These are phyloP conservation scores for Galbula dea DNA, from an alignment of 2,113 vertebrate genomes.

Conservation along the genomic window DNA sequence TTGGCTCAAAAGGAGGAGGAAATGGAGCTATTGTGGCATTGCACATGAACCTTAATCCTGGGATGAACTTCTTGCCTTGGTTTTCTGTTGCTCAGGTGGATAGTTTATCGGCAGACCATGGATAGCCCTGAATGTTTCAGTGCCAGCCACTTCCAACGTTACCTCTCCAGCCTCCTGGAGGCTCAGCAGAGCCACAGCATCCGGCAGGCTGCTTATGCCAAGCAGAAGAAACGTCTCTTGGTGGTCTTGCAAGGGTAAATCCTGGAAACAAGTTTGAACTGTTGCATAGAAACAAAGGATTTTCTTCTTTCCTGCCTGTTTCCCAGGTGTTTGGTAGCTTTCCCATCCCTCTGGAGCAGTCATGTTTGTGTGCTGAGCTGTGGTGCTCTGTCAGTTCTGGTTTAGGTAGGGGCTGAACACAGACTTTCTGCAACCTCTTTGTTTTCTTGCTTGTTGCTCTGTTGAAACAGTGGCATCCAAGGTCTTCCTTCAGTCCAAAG, in stretches of 20 bases:
- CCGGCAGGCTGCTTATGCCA: slow-evolving; percentile 23
- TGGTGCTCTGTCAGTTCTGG: neutral
- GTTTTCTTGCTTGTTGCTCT: neutral
- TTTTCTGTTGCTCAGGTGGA: slow-evolving; percentile 76
- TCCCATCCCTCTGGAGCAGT: too few relatives aligned
- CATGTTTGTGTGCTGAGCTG: neutral
- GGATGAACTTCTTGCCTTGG: neutral
- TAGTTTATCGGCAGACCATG: slow-evolving; percentile 81
- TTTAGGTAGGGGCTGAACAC: fast-evolving
- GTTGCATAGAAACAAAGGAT: neutral
- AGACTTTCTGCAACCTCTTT: neutral
- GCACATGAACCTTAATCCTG: too few relatives aligned
- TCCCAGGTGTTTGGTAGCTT: neutral
- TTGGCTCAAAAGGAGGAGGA: neutral
- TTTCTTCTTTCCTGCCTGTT: neutral
- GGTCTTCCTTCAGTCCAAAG: fast-evolving
- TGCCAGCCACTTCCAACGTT: slow-evolving; percentile 86
- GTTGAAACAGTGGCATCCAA: fast-evolving
- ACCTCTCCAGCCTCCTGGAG: slow-evolving; percentile 80
- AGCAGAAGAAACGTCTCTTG: slow-evolving; percentile 78
- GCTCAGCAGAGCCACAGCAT: slow-evolving; percentile 69
- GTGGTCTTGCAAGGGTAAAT: slow-evolving; percentile 89
- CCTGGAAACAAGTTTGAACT: neutral
- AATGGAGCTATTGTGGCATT: neutral
- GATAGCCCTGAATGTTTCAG: slow-evolving; percentile 84